Base-by-base conservation (phyloP, 1,140 invertebrate species). In the Cherax destructor region DNA sequence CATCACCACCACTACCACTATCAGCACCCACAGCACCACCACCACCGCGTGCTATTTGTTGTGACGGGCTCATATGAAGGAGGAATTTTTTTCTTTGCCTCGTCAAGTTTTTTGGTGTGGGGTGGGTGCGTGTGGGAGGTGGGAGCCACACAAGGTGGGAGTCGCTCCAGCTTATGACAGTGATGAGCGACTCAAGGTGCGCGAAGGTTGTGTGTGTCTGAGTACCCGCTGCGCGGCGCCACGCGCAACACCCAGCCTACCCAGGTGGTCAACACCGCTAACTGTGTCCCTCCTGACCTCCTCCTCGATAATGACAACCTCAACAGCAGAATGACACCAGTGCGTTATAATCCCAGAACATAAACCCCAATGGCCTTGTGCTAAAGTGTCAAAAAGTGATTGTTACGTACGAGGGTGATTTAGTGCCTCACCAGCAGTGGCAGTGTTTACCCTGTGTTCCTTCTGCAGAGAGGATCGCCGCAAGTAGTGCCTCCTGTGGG, bases 181-280 rank as follows among this genome's bases (percentile, higher is more conserved):
- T 86, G 72, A 86, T 77, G 84, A 86, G 84, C 72, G 50, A 76
- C 65, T 18, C 84, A 86, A 86, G 84, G 69, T 49, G 49, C 47
- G 84, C 84, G 84, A 69, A 76, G 84, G 84, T 86, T 86, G 84
- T 86, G 65, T 72, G n/a, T 41, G 41, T 24, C 24, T 50, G 21
- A 76, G 84, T 30, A 18, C 13, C 50, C 49, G 52, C 1, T 56
- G 9, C 21, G 11, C 3, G n/a, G 61, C 13, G 61, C 61, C 13
- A 16, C 61, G 13, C 21, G 5, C 61, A 16, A 11, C 61, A 18
- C 0, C 13, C 61, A 21, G 61, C 21, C 61, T 65, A 41, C 61
- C 61, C 16, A 3, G 21, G 21, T 65, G 13, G 5, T 65, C 30
- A 41, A 41, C 30, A 41, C 30, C 30, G 30, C 30, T n/a, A n/a